Percentiles rank a stretch among this genome's conserved stretches.
These are phyloP conservation scores for Perizoma flavofasciatum DNA, from an alignment of 2,888 invertebrate species.

Conservation along the genomic window DNA sequence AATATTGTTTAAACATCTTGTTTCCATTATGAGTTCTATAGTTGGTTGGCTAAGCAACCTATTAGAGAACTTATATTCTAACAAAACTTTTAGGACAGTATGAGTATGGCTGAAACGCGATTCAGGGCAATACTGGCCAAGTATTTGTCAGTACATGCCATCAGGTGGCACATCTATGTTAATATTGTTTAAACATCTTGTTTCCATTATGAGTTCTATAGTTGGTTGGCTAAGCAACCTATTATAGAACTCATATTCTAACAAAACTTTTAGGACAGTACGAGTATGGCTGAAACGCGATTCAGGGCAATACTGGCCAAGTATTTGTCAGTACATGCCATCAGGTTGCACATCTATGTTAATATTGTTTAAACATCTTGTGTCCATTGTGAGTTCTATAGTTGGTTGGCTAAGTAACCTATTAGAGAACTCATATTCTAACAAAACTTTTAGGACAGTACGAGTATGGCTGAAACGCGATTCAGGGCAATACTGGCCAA, in stretches of 20 bases:
- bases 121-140: conserved; percentile 99
- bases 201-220: too few relatives aligned
- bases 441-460: conserved; percentile 88
- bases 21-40: too few relatives aligned
- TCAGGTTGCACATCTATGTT: conserved; percentile 96
- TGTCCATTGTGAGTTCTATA: too few relatives aligned
- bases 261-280: conserved; percentile 88
- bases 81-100: conserved; percentile 93
- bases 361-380: too few relatives aligned
- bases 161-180: conserved; percentile 96
- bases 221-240: too few relatives aligned
- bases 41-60: too few relatives aligned
- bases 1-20: too few relatives aligned
- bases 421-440: not conserved
- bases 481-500: conserved; percentile 99
- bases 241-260: not conserved
- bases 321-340: conserved; percentile 97
- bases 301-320: conserved; percentile 99
- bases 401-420: too few relatives aligned
- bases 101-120: conserved; percentile 98
- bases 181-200: too few relatives aligned
- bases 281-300: conserved; percentile 98
- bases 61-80: too few relatives aligned
- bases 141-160: conserved; percentile 97
- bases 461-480: conserved; percentile 98